Conservation (phyloP, 2,113 vertebrate genomes). For the Pluvianellus socialis region DNA sequence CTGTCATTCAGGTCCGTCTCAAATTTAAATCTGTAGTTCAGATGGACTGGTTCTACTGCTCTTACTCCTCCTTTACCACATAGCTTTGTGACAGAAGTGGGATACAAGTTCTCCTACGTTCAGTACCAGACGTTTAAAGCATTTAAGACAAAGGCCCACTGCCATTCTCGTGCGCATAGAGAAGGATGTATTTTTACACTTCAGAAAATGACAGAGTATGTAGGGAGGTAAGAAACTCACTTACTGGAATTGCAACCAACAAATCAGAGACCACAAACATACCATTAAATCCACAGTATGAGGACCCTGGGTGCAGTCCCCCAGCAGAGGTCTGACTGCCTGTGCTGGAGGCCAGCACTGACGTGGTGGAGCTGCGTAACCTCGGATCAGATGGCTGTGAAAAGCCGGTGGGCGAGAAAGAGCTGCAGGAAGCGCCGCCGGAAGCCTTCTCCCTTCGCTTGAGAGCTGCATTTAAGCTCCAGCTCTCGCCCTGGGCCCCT, state of each 20-base stretch:
- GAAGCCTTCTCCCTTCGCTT: not conserved
- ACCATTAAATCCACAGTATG: not conserved
- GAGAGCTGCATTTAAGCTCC: not conserved
- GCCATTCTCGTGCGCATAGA: not conserved
- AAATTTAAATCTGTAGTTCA: not conserved
- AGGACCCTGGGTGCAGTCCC: not conserved
- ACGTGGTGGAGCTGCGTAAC: not conserved
- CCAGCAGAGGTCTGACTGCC: not conserved
- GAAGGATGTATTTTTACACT: not conserved
- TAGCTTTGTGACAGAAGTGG: not conserved
- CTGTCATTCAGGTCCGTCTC: not conserved
- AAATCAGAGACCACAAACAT: not conserved
- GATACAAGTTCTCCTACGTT: not conserved
- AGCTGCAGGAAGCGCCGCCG: not conserved
- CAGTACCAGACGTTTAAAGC: not conserved
- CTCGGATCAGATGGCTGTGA: not conserved
- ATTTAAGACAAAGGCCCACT: not conserved
- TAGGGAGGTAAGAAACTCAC: not conserved
- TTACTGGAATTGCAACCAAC: not conserved
- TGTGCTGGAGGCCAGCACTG: not conserved
- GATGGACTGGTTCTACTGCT: conserved; percentile 16
- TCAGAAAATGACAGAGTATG: not conserved
- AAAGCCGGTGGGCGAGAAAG: not conserved
- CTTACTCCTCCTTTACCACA: not conserved
- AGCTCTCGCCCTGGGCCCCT: not conserved